phyloP scores from a whole-genome alignment of 2,113 vertebrate species.

The Falco punctatus region DNA sequence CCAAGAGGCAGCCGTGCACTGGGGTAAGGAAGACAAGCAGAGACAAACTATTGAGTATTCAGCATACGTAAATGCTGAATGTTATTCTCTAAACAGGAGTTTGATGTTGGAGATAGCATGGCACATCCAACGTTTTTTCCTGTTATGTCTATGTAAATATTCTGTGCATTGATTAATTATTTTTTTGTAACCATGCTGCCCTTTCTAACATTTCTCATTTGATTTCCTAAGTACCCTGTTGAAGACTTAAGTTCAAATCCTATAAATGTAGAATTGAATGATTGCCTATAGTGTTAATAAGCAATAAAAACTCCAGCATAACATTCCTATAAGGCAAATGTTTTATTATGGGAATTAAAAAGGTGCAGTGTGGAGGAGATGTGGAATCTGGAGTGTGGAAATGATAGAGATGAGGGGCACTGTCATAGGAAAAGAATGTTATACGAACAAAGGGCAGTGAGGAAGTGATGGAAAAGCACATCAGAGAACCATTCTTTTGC shows the following conservation, averaged over 20 bases:
- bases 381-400: neutral
- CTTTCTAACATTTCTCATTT: neutral
- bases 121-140: neutral
- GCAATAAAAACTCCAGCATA: neutral
- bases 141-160: neutral
- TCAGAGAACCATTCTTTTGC: conserved; percentile 37
- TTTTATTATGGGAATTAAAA: neutral
- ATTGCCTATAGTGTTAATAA: neutral
- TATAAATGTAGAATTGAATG: neutral
- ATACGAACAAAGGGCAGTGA: neutral
- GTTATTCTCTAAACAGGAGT: neutral
- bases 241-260: neutral
- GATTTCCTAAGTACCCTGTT: neutral
- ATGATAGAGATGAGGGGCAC: neutral
- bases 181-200: neutral
- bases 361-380: neutral
- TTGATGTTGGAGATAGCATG: neutral
- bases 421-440: conserved; percentile 34
- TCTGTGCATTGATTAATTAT: neutral
- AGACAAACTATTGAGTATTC: neutral
- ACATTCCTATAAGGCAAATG: neutral
- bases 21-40: neutral
- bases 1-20: neutral
- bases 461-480: conserved; percentile 27
- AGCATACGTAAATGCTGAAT: neutral